Percentiles rank a stretch among this genome's conserved stretches.
phyloP scores from a whole-genome alignment of 2,113 vertebrate genomes.

The Zonotrichia leucophrys region DNA sequence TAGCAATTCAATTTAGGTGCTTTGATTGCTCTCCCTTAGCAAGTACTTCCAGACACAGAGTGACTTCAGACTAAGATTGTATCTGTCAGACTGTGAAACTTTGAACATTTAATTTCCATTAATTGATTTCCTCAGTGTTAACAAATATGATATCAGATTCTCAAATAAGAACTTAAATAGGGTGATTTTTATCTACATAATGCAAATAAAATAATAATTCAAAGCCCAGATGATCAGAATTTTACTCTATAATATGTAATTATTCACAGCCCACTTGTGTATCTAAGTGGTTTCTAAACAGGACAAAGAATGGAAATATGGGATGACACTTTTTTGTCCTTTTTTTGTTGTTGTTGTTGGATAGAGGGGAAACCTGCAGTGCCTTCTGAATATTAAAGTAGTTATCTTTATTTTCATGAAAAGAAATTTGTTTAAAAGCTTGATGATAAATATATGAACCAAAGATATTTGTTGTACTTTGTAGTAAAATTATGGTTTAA shows the following conservation, averaged over 20 bases:
- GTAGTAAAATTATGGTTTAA: constrained; percentile 37
- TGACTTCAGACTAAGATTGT: constrained; percentile 84
- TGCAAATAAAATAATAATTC: constrained; percentile 79
- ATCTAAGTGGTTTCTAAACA: constrained; percentile 63
- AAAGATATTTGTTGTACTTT: constrained; percentile 43
- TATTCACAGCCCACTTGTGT: constrained; percentile 70
- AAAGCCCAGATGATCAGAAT: constrained; percentile 69
- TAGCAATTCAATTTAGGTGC: constrained; percentile 93
- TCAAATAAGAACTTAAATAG: constrained; percentile 73
- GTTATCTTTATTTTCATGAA: constrained; percentile 28
- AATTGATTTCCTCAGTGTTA: constrained; percentile 94
- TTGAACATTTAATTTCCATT: constrained; percentile 93
- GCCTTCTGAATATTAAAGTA: constrained; percentile 19
- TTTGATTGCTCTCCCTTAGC: constrained; percentile 86
- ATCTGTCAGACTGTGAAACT: constrained; percentile 88
- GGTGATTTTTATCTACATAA: constrained; percentile 76
- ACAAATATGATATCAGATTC: constrained; percentile 92
- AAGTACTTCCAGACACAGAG: constrained; percentile 83
- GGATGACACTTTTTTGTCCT: background rate
- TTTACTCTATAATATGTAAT: constrained; percentile 69
- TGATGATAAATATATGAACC: constrained; percentile 21
- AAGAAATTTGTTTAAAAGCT: constrained; percentile 28
- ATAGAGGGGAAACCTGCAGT: background rate
- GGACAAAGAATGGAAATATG: constrained; percentile 34
- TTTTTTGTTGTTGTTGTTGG: background rate